Base-by-base conservation (phyloP, 2,888 invertebrate species). In the Villa cingulata region DNA sequence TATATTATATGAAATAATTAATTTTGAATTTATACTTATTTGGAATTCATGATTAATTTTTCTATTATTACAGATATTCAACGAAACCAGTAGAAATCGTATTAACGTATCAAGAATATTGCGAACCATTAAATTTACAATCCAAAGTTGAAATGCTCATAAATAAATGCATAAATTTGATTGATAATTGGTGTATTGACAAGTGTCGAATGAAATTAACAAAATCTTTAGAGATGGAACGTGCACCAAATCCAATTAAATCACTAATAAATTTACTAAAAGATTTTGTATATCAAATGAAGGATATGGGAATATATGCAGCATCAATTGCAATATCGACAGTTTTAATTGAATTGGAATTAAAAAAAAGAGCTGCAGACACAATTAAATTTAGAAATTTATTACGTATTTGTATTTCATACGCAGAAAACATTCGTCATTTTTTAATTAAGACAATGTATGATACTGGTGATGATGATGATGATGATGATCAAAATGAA, bases 281-380 rank as follows among this genome's bases (percentile, higher is more conserved):
- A 0, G 72, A 76, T 27, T 73, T 79, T 54, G 41, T 65, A 6
- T 62, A 59, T 37, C 76, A 77, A 46, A 61, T 81, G 44, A 48
- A 65, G 1, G 73, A 74, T 37, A 73, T 62, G 72, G 78, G 66
- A 18, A 37, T 65, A 7, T 85, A 76, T 58, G 80, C 81, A 1
- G 81, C 78, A 0, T 62, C 70, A 2, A 67, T 79, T 48, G 74
- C 76, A 1, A 69, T 80, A 9, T 59, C 82, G 2, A 72, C 78
- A 0, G 72, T 78, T 47, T 68, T 76, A 3, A 73, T 84, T 18
- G 72, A 80, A 41, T 58, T 83, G 10, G 83, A 86, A 59, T 63
- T 77, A 10, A 64, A 81, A 16, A 79, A 76, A 54, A 72, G 71
- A 0, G 57, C 66, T 23, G 66, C 74, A 3, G 75, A 77, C 44